Conservation (phyloP, 2,113 vertebrate species). For the Erythrolamprus reginae region DNA sequence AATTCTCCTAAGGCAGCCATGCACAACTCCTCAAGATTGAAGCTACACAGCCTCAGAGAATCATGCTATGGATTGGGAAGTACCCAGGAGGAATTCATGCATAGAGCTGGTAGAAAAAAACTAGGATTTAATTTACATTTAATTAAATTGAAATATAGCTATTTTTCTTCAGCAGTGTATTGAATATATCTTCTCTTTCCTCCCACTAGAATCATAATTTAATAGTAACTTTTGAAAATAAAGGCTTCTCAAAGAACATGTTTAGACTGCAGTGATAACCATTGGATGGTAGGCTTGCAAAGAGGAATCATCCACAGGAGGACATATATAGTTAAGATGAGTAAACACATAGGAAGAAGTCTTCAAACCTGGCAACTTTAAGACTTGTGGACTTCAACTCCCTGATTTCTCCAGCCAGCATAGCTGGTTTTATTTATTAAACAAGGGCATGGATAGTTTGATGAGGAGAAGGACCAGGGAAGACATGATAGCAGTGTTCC, state of each 20-base stretch:
- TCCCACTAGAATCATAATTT: background rate
- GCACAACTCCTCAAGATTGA: background rate
- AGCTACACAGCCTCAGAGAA: background rate
- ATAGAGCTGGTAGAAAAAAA: background rate
- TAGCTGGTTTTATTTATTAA: no score
- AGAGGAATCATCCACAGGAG: background rate
- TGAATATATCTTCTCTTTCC: background rate
- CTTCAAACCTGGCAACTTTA: no score
- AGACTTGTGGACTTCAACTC: no score
- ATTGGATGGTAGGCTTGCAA: background rate
- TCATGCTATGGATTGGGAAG: background rate
- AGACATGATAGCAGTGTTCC: no score
- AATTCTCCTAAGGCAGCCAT: background rate
- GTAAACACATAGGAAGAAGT: background rate
- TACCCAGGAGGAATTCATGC: background rate
- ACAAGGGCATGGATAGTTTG: no score
- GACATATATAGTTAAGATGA: background rate
- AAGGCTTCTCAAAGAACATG: background rate
- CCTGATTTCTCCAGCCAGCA: no score
- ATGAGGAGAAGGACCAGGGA: no score
- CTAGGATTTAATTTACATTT: background rate
- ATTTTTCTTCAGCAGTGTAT: background rate
- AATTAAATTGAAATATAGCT: background rate
- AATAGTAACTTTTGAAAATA: background rate
- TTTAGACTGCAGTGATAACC: background rate